Conservation (phyloP, 2,797 vertebrate genomes). For the Mormyrops boulengeri region DNA sequence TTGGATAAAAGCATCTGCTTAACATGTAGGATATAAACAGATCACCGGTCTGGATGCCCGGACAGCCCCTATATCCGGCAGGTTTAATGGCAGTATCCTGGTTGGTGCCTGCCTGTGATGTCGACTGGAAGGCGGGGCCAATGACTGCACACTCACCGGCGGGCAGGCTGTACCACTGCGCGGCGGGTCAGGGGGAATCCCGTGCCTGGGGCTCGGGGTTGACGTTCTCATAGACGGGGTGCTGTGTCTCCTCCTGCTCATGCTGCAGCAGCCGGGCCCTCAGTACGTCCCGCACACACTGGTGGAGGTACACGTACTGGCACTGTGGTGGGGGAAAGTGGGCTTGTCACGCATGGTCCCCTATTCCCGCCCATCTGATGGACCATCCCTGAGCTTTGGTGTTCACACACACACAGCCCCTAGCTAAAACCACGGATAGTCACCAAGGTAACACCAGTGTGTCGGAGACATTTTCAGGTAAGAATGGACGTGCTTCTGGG, state of each 20-base stretch:
- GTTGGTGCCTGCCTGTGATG: neutral
- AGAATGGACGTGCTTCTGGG: no score
- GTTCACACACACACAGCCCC: neutral
- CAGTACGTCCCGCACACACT: slow-evolving; percentile 85
- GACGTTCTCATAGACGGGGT: slow-evolving; percentile 85
- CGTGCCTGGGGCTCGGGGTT: slow-evolving; percentile 74
- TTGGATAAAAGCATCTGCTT: neutral
- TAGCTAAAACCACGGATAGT: neutral
- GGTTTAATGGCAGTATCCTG: no score
- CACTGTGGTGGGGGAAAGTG: slow-evolving; percentile 58
- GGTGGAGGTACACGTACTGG: slow-evolving; percentile 88
- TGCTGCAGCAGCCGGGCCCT: slow-evolving; percentile 78
- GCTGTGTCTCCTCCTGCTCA: slow-evolving; percentile 82
- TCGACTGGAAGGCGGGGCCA: neutral
- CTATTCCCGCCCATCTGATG: neutral
- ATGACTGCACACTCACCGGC: neutral
- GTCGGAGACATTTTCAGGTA: neutral
- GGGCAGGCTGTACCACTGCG: neutral
- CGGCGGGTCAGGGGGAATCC: slow-evolving; percentile 38
- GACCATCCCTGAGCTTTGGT: neutral
- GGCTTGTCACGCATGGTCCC: neutral
- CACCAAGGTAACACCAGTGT: no score
- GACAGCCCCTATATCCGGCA: neutral
- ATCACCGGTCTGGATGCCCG: neutral
- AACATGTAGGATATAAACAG: neutral